Percentiles rank a stretch among this genome's conserved stretches.
phyloP scores from a whole-genome alignment of 2,888 invertebrate genomes.

The Latrodectus hesperus region DNA sequence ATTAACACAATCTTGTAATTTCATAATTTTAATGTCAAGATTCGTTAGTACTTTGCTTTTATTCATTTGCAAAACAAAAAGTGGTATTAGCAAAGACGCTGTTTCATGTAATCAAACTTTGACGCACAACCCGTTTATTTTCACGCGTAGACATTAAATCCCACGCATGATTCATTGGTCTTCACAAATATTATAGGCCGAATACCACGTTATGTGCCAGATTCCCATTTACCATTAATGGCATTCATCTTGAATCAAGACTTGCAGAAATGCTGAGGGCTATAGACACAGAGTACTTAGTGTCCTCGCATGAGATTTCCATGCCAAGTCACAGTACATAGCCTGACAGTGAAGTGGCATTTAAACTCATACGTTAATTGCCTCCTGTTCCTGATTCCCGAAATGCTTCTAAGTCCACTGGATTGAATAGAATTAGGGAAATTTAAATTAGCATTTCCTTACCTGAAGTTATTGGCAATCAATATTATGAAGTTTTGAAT shows the following conservation, averaged over 20 bases:
- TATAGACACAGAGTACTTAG: slow-evolving; percentile 20
- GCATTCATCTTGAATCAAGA: slow-evolving; percentile 37
- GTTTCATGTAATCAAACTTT: too few species aligned
- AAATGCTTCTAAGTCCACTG: neutral
- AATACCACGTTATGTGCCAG: slow-evolving; percentile 2
- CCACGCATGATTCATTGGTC: neutral
- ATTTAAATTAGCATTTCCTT: too few species aligned
- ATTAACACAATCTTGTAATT: too few species aligned
- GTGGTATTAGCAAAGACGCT: too few species aligned
- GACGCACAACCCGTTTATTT: neutral
- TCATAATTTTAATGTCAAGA: too few species aligned
- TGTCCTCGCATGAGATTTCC: slow-evolving; percentile 7
- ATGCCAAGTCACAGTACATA: neutral
- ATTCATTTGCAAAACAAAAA: too few species aligned
- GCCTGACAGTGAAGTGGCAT: slow-evolving; percentile 30
- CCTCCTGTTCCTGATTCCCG: slow-evolving; percentile 11
- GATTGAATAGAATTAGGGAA: too few species aligned
- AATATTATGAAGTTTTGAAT: too few species aligned
- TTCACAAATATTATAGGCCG: neutral
- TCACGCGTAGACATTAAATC: neutral
- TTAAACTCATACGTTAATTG: slow-evolving; percentile 48
- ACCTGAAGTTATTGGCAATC: too few species aligned
- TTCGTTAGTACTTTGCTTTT: too few species aligned
- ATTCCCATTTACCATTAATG: slow-evolving; percentile 15
- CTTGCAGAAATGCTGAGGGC: slow-evolving; percentile 19